These are phyloP conservation scores for Drosophila melanogaster DNA, from an alignment of 1,140 invertebrate species.

Conservation along the genomic window DNA sequence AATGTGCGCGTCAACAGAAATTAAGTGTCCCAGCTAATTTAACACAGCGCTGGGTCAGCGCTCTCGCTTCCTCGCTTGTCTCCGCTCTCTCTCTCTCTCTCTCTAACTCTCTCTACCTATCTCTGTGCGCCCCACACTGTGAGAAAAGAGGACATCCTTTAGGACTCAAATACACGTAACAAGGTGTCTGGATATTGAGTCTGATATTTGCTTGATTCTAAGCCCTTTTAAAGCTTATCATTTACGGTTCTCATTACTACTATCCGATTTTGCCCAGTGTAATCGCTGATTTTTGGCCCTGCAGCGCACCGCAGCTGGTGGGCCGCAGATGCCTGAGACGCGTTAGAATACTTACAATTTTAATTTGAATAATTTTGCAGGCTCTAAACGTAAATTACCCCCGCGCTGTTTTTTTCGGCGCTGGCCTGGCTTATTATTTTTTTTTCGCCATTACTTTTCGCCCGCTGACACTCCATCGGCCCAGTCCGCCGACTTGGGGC, in stretches of 20 bases:
- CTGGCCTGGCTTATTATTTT: slow-evolving; percentile 54
- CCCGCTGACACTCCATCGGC: slow-evolving; percentile 44
- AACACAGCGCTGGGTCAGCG: slow-evolving; percentile 65
- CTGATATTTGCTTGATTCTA: too few species aligned
- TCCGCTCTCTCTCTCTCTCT: slow-evolving; percentile 4
- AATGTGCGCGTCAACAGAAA: slow-evolving; percentile 82
- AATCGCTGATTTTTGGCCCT: slow-evolving; percentile 10
- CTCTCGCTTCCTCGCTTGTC: slow-evolving; percentile 28
- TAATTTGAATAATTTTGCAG: slow-evolving; percentile 82
- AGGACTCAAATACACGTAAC: too few species aligned
- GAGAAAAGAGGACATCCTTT: background rate
- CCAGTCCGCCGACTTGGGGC: slow-evolving; percentile 2
- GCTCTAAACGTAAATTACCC: slow-evolving; percentile 82
- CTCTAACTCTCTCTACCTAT: background rate
- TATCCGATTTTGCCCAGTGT: slow-evolving; percentile 6
- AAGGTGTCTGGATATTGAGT: too few species aligned
- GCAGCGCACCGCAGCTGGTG: slow-evolving; percentile 52
- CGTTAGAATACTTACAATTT: slow-evolving; percentile 82
- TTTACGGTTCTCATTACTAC: too few species aligned
- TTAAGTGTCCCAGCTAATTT: slow-evolving; percentile 83
- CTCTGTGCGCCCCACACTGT: background rate
- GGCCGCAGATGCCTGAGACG: slow-evolving; percentile 53
- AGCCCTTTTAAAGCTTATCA: too few species aligned
- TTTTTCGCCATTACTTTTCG: slow-evolving; percentile 54
- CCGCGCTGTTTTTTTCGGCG: slow-evolving; percentile 57